Evolutionary conservation across 2,888 invertebrate genomes (phyloP).

Genomic region (Mimas tiliae): DNA sequence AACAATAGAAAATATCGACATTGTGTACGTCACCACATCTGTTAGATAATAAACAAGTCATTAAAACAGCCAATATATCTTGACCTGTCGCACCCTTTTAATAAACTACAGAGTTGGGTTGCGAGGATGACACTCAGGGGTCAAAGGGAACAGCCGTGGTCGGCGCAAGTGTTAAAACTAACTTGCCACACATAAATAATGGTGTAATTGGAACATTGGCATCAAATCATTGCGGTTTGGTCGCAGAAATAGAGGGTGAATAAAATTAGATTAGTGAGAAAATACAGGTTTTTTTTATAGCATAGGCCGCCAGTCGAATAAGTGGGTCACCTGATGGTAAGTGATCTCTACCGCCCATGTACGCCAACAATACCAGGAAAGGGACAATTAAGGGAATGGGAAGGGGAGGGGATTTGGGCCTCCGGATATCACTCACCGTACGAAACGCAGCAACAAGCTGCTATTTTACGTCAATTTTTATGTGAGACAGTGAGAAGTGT

Average conservation of each 20-base stretch:
- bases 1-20: slow-evolving; percentile 51
- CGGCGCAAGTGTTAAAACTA: slow-evolving; percentile 53
- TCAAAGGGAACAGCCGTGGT: slow-evolving; percentile 40
- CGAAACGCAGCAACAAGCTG: no score
- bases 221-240: slow-evolving; percentile 65
- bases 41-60: slow-evolving; percentile 36
- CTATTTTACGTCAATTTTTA: neutral
- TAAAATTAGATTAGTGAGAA: neutral
- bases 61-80: slow-evolving; percentile 40
- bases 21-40: slow-evolving; percentile 61
- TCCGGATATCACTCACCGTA: no score
- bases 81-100: slow-evolving; percentile 34
- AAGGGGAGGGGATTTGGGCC: no score
- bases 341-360: no score
- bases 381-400: no score
- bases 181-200: slow-evolving; percentile 78
- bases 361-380: no score
- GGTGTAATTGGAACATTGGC: slow-evolving; percentile 71
- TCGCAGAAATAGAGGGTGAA: neutral
- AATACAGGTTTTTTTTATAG: no score
- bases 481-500: no score
- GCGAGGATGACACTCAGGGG: slow-evolving; percentile 33
- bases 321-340: no score
- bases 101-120: neutral
- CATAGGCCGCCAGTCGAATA: no score